Base-by-base conservation (phyloP, 2,888 invertebrate genomes). In the Zaprionus lineosus region DNA sequence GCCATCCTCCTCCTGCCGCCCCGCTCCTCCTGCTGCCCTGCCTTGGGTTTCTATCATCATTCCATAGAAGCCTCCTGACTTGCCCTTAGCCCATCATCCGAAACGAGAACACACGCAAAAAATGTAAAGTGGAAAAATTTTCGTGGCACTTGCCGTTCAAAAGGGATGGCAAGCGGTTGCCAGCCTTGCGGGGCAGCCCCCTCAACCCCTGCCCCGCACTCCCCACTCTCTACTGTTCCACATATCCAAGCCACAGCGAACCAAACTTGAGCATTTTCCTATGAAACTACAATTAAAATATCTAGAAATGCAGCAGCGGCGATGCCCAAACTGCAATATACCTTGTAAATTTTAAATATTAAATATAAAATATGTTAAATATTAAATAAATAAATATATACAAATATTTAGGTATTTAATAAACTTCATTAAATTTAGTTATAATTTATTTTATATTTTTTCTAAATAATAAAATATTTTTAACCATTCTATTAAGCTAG, bases 261-360 rank as follows among this genome's bases (percentile, higher is more conserved):
- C 63, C 74, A 62, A 84, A 81, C 84, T 86, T 85, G 53, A 66
- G 66, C 66, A 68, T 73, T 81, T 79, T 85, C 71, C 61, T 74
- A 64, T 81, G 59, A 47, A 53, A 53, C 63, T 44, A 53, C 81
- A 81, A 81, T 81, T 81, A 84, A 77, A 71, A 67, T 41, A 31
- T 34, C 29, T 18, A 52, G 24, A 15, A 19, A 19, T 33, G 26
- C 12, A 33, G n/a, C 26, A 11, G 6, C 4, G 2, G 3, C 3
- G 9, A 18, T 1, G 11, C 11, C 6, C 1, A 2, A 14, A 47
- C 51, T 51, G 1, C 7, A 2, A 9, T 6, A 37, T 53, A 21
- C 28, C 36, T 29, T 46, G 18, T 21, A 26, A 16, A 7, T n/a
- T n/a, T 16, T 1, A 24, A 33, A 39, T n/a, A 3, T 19, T 19